Base-by-base conservation (phyloP, 1,140 invertebrate genomes). In the Zaprionus gabonicus region DNA sequence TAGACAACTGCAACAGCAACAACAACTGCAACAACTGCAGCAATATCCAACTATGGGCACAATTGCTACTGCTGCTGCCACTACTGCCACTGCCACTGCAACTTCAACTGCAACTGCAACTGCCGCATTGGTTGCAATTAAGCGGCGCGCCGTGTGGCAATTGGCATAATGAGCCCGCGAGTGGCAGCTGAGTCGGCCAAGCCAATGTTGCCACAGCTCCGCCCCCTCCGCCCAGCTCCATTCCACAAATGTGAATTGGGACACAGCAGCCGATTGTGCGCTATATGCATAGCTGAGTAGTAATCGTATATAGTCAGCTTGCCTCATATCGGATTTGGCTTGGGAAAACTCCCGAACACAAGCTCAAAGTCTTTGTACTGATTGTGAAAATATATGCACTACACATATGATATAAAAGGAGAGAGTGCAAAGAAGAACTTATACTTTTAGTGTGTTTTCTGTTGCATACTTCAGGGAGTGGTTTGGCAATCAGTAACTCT, bases 1-100 rank as follows among this genome's bases (percentile, higher is more conserved):
- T 88, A 78, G 84, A 88, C 84, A 88, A 88, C 83, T 87, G 68
- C 72, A 70, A 51, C 72, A 28, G 44, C 60, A 65, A 59, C 67
- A 55, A 58, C 64, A 53, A 60, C 80, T 71, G 38, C 73, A 71
- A 74, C 74, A 70, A 56, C 80, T 71, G 70, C 63, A 68, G 64
- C 58, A 23, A 70, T 75, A 58, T n/a, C 69, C 74, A 76, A 66
- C 69, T 76, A 71, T 76, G 73, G 73, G 60, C 73, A 64, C 72
- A 70, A 58, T 70, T 60, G 71, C 41, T 38, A 23, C 41, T 58
- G 58, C 27, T 36, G 46, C 44, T 36, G 58, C 65, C 44, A 58
- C 55, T 17, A 15, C 38, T 9, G 55, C 51, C 5, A 25, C 51
- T 15, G 12, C 51, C 4, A 28, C 27, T 55, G 53, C 44, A 20